Percentiles rank a stretch among this genome's conserved stretches.
phyloP scores from a whole-genome alignment of 92 coral and sea anemone genomes.

The Palythoa grandiflora region DNA sequence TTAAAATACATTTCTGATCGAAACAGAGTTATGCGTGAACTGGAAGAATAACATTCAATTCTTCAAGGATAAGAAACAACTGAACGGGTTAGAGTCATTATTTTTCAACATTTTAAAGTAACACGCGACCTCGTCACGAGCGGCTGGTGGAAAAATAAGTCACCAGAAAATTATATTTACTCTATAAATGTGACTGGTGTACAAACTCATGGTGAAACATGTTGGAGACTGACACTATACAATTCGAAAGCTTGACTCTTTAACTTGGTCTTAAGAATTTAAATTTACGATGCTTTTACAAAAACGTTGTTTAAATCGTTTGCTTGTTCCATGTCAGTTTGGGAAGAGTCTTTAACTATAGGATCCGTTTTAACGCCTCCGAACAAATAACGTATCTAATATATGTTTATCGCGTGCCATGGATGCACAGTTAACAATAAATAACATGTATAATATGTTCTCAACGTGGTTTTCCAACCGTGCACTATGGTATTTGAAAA shows the following conservation, averaged over 20 bases:
- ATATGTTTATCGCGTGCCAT: constrained; percentile 1
- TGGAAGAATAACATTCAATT: background rate
- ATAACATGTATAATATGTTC: background rate
- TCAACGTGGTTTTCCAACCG: no score
- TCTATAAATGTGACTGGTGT: background rate
- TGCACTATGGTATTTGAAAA: background rate
- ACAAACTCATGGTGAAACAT: constrained; percentile 18
- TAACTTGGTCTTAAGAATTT: constrained; percentile 5
- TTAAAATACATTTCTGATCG: background rate
- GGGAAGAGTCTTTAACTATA: constrained; percentile 5
- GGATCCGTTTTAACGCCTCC: background rate
- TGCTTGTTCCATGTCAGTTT: background rate
- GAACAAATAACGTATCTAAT: background rate
- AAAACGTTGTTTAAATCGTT: constrained; percentile 4
- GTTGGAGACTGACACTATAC: background rate
- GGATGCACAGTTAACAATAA: background rate
- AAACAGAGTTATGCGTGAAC: background rate
- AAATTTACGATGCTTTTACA: constrained; percentile 19
- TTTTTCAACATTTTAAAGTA: constrained; percentile 12
- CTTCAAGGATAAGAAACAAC: background rate
- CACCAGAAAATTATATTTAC: constrained; percentile 20
- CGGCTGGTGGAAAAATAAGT: constrained; percentile 21
- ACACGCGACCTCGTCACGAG: background rate
- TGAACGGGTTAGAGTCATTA: background rate
- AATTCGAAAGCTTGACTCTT: background rate